Conservation (phyloP, 2,888 invertebrate genomes). For the Altica lythri region DNA sequence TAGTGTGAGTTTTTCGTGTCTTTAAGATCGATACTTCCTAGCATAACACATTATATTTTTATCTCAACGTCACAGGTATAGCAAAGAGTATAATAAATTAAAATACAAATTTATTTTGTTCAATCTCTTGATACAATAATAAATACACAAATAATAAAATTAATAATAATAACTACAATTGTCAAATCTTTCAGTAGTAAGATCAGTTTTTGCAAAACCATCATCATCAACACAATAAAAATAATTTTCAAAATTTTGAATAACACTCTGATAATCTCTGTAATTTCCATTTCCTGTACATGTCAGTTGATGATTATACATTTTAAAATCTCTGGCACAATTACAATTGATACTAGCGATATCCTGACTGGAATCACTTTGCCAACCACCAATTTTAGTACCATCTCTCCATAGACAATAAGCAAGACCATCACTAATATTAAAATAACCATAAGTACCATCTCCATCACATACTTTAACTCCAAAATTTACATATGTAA, state of each 20-base stretch:
- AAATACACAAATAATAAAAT: not conserved
- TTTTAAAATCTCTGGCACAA: constrained; percentile 65
- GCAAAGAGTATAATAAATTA: too few relatives aligned
- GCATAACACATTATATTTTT: too few relatives aligned
- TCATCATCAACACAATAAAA: constrained; percentile 67
- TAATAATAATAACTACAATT: constrained; percentile 18
- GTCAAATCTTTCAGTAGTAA: constrained; percentile 4
- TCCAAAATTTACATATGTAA: constrained; percentile 60
- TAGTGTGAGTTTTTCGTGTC: too few relatives aligned
- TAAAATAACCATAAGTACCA: constrained; percentile 66
- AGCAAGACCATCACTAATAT: constrained; percentile 61
- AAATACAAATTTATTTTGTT: too few relatives aligned
- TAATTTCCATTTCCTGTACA: constrained; percentile 67
- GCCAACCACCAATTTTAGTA: constrained; percentile 62
- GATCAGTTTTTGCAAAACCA: constrained; percentile 58
- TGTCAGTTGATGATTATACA: constrained; percentile 60
- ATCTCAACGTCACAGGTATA: too few relatives aligned
- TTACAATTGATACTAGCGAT: constrained; percentile 62
- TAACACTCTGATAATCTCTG: constrained; percentile 55
- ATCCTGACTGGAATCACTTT: constrained; percentile 54
- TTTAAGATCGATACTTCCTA: too few relatives aligned
- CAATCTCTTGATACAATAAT: too few relatives aligned
- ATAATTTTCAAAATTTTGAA: constrained; percentile 54
- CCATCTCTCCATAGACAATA: constrained; percentile 67
- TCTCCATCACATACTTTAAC: constrained; percentile 67